Evolutionary conservation across 2,113 vertebrate species (phyloP).

Genomic region (Corapipo altera): DNA sequence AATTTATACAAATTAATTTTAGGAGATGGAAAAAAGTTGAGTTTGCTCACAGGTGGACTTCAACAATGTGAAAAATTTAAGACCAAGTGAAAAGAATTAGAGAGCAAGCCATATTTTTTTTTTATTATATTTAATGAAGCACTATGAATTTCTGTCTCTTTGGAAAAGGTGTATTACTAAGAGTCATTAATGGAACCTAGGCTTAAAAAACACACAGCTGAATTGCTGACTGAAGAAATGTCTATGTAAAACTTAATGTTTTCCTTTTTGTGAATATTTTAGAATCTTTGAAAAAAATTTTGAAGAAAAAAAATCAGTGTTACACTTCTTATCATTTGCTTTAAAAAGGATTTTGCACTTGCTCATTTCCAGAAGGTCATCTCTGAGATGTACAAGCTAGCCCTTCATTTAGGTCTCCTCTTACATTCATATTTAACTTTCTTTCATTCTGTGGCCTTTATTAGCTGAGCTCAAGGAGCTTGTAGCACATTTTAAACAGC

Average conservation of each 20-base stretch:
- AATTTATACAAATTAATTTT: conserved; percentile 50
- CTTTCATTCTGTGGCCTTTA: conserved; percentile 86
- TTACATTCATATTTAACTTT: conserved; percentile 86
- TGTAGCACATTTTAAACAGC: conserved; percentile 87
- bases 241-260: conserved; percentile 61
- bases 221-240: conserved; percentile 40
- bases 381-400: conserved; percentile 68
- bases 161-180: conserved; percentile 60
- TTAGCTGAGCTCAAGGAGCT: conserved; percentile 82
- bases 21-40: conserved; percentile 18
- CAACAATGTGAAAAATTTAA: conserved; percentile 49
- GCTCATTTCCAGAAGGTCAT: conserved; percentile 75
- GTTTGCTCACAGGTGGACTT: conserved; percentile 27
- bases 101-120: background rate
- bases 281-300: conserved; percentile 45
- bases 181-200: conserved; percentile 57
- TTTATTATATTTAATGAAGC: conserved; percentile 59
- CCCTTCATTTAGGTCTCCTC: conserved; percentile 79
- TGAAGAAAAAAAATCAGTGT: conserved; percentile 6
- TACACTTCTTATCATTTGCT: conserved; percentile 65
- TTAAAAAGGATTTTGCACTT: conserved; percentile 51
- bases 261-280: conserved; percentile 59
- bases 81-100: conserved; percentile 10
- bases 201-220: conserved; percentile 49
- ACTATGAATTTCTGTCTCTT: conserved; percentile 46